Base-by-base conservation (phyloP, 2,113 vertebrate genomes). In the Galemys pyrenaicus region DNA sequence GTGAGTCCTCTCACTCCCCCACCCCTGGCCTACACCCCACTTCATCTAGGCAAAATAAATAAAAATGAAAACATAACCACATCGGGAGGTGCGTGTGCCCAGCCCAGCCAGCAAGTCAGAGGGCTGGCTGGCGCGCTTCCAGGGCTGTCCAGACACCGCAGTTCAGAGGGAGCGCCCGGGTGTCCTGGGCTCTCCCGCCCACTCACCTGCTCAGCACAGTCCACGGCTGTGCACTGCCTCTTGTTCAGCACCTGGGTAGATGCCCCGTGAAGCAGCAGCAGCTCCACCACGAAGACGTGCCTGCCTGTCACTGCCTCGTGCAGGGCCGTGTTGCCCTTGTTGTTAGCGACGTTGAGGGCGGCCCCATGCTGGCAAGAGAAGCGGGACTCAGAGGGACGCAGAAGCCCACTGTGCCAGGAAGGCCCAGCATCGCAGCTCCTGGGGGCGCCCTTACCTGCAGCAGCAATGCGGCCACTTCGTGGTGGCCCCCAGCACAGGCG, bases 271-370 rank as follows among this genome's bases (percentile, higher is more conserved):
- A 96, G 98, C 94, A 99, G 97, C 0, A 99, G 98, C 96, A 99
- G 73, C 71, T 99, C 98, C 68, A 99, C 99, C 97, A 99, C 98
- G 0, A 94, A 91, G 95, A 98, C 98, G 0, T 98, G 98, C 20
- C 97, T 97, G 0, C 97, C 98, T 0, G 96, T 97, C 96, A 98
- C 99, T 0, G 99, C 99, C 98, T 99, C 99, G 0, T 99, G 99
- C 87, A 99, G 99, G 0, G 99, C 99, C 0, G 99, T 99, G 96
- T 98, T 99, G 30, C 99, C 99, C 92, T 98, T 98, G 28, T 98
- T 98, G 37, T 99, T 99, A 20, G 28, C 97, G 4, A 98, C 78
- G n/a, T 99, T 99, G 64, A 98, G 98, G 16, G 98, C 94, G 1
- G 99, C 99, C 4, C 99, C 98, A 0, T 96, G 99, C 99, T 99